Evolutionary conservation across 1,140 invertebrate genomes (phyloP), one percentile per base, ranked within the genome.

Genomic region (Eupeodes corollae): DNA sequence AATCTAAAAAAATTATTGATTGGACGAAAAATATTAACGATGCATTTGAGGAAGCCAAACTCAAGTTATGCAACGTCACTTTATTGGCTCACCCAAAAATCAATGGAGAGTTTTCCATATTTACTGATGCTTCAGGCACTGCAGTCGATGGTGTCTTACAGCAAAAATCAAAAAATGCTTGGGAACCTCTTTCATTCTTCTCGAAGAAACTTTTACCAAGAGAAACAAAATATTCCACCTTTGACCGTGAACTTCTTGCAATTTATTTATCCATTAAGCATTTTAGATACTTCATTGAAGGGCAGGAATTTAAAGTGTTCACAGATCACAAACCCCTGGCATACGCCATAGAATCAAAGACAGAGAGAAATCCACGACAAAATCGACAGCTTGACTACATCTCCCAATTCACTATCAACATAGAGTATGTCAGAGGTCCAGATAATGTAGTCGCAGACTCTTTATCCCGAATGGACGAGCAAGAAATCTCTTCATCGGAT

Each of bases 111-210:
- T 41, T 56, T 6, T 37, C 52, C 2, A 32, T 59, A 18, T 26
- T 31, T 3, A 49, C 51, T 6, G 62, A 65, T 42, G 62, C 60
- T 31, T 63, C 53, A 0, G 47, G 54, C 13, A 10, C 38, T 6
- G 50, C 58, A 3, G 16, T 61, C n/a, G 67, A 56, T 6, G 63
- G 53, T 6, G 52, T 51, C 21, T 40, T 68, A 11, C 56, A 69
- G 47, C 58, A 69, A 52, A 41, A 32, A 9, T n/a, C 41, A 11
- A 21, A 50, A 10, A 44, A 37, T 13, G 26, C 30, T 1, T 59
- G 53, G 56, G 41, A 65, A 53, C 66, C 69, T 2, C 26, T 72
- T 0, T 63, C 42, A 33, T 72, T 70, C 42, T 71, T 66, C 42
- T 68, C 60, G 1, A 58, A 49, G 9, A 70, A 69, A 49, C 33